These are phyloP conservation scores for Camptogramma bilineatum DNA, from an alignment of 2,888 invertebrate species.

Conservation along the genomic window DNA sequence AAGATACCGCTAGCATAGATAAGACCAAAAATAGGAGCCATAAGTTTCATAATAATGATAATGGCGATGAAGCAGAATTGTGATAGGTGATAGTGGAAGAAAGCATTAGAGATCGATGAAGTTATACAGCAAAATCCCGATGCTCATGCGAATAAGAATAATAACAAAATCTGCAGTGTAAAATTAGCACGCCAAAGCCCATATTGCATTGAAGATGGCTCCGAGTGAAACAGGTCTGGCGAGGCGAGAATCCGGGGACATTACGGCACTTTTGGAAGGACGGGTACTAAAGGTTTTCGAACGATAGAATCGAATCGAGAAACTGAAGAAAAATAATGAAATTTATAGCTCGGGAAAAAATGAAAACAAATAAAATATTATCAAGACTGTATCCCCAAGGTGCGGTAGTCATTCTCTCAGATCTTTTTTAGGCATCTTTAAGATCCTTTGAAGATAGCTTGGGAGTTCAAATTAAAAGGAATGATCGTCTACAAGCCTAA, in stretches of 20 bases:
- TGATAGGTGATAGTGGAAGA: neutral
- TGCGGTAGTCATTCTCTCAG: no score
- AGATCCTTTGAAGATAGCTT: no score
- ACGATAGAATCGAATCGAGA: constrained; percentile 20
- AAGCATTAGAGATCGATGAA: neutral
- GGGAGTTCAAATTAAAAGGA: neutral
- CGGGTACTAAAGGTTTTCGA: constrained; percentile 54
- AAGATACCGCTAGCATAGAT: no score
- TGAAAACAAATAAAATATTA: no score
- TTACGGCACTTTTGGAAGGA: constrained; percentile 59
- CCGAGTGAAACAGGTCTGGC: constrained; percentile 43
- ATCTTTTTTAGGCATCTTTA: no score
- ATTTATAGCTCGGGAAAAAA: neutral
- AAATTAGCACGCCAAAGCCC: neutral
- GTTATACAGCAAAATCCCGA: neutral
- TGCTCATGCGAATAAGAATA: neutral
- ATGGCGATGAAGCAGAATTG: neutral
- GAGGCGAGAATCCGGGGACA: constrained; percentile 63
- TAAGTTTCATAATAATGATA: neutral
- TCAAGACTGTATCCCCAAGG: no score
- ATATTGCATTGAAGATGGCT: neutral
- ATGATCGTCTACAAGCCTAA: neutral
- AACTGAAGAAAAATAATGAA: constrained; percentile 10
- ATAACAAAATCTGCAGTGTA: neutral
- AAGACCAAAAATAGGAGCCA: neutral